Evolutionary conservation across 1,140 invertebrate species (phyloP).

Genomic region (Chironomus striatipennis): DNA sequence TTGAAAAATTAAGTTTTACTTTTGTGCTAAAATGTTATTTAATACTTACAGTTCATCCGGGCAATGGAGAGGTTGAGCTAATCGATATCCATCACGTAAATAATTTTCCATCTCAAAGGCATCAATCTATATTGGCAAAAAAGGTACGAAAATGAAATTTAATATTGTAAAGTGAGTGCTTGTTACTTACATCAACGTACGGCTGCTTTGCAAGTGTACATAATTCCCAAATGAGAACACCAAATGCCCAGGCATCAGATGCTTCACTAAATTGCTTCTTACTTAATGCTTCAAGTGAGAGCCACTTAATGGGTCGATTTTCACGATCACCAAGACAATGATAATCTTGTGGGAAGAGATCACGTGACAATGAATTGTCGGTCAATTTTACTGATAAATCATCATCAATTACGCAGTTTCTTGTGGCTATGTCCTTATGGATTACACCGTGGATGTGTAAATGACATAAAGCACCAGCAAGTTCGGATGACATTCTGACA

Average conservation of each 20-base stretch:
- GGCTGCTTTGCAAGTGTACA: slow-evolving; percentile 89
- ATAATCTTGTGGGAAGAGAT: slow-evolving; percentile 91
- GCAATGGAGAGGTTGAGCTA: slow-evolving; percentile 90
- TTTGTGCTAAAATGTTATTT: slow-evolving; percentile 25
- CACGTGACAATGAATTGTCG: slow-evolving; percentile 83
- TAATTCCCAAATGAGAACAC: slow-evolving; percentile 90
- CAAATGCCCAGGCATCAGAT: slow-evolving; percentile 92
- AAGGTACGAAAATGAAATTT: not conserved
- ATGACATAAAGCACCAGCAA: slow-evolving; percentile 77
- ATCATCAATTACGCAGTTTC: slow-evolving; percentile 87
- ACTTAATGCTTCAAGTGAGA: slow-evolving; percentile 78
- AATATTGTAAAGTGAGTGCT: too few relatives aligned
- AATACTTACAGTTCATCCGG: slow-evolving; percentile 85
- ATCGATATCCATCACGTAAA: slow-evolving; percentile 79
- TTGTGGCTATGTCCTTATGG: slow-evolving; percentile 84
- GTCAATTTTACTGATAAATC: slow-evolving; percentile 81
- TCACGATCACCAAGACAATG: slow-evolving; percentile 92
- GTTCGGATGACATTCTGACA: slow-evolving; percentile 86
- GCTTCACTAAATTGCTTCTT: slow-evolving; percentile 76
- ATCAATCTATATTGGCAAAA: slow-evolving; percentile 49
- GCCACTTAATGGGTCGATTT: slow-evolving; percentile 92
- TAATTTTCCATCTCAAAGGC: slow-evolving; percentile 88
- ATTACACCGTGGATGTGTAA: slow-evolving; percentile 84
- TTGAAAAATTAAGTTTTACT: too few relatives aligned
- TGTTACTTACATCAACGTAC: slow-evolving; percentile 44